Evolutionary conservation across 2,797 vertebrate species (phyloP), one percentile per base, ranked within the genome.

Genomic region (Helostoma temminkii): DNA sequence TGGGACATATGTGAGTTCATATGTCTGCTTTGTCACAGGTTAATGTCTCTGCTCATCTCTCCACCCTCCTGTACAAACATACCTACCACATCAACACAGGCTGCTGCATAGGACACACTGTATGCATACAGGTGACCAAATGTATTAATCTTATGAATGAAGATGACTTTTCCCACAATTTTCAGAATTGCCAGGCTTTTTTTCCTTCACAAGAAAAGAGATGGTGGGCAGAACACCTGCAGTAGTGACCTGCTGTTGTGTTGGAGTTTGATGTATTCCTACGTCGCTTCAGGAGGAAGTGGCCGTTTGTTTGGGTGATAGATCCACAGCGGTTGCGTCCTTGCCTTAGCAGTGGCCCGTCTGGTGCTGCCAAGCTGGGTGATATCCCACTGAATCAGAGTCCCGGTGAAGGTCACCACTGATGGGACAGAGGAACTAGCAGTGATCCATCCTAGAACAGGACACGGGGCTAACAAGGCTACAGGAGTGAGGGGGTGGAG

Each of bases 291-390:
- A 71, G 74, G 76, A 91, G 83, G 94, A 95, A 94, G 91, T 70
- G 92, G 92, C 95, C 89, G 94, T 98, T 98, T 95, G 95, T 97
- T 96, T 96, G 87, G 82, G 91, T 97, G 96, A 97, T 96, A 91
- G 95, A 97, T 97, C 93, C 80, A 78, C 92, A 85, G 92, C 9
- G 0, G 66, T 94, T 86, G 94, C 92, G 95, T 93, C 93, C 95
- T 95, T 94, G 94, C 93, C 92, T 93, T 92, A 91, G 94, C 92
- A 92, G 94, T 91, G 92, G 93, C 92, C 76, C 56, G 71, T 76
- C 78, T 70, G 54, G 46, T 24, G 73, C 83, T 82, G 78, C 78
- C 78, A 78, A 68, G 65, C 69, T 18, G 39, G 68, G 69, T 62
- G 89, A 88, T 55, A 24, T 79, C 83, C 82, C 76, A 72, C 80